These are phyloP conservation scores for Oscheius onirici DNA, from an alignment of 2,888 invertebrate genomes.

Conservation along the genomic window DNA sequence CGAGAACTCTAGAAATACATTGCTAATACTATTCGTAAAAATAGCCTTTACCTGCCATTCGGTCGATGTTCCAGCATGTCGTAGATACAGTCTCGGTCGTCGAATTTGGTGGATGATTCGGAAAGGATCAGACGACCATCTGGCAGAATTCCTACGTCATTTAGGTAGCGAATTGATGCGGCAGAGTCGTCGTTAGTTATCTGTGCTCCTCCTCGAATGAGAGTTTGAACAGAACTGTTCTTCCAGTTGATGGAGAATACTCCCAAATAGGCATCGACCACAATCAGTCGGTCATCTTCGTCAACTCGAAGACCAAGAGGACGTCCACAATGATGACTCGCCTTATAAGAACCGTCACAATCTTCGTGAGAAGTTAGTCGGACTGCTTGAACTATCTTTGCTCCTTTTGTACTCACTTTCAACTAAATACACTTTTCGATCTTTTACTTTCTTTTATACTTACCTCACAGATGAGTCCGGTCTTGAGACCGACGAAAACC, in stretches of 20 bases:
- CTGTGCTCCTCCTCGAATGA: constrained; percentile 15
- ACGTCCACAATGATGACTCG: constrained; percentile 48
- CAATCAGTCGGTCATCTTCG: constrained; percentile 42
- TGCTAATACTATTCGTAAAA: not conserved
- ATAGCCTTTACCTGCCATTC: constrained; percentile 44
- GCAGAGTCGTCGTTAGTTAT: constrained; percentile 25
- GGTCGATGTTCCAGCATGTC: constrained; percentile 57
- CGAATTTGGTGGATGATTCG: constrained; percentile 50
- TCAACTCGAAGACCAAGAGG: constrained; percentile 51
- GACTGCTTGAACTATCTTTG: constrained; percentile 43
- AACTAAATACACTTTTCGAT: constrained; percentile 3
- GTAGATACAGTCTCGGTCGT: constrained; percentile 49
- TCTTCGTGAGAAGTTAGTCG: constrained; percentile 39
- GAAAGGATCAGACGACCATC: constrained; percentile 57
- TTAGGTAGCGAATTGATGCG: constrained; percentile 40
- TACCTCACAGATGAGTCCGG: constrained; percentile 45
- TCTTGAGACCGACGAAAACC: constrained; percentile 50
- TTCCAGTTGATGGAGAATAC: constrained; percentile 48
- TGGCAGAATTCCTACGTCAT: constrained; percentile 54
- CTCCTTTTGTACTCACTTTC: not conserved
- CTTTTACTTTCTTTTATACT: not conserved
- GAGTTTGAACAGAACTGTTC: constrained; percentile 30
- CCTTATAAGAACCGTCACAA: constrained; percentile 52
- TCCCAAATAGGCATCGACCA: constrained; percentile 57
- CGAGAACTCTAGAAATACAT: constrained; percentile 37